Base-by-base conservation (phyloP, 1,140 invertebrate genomes). In the Drosophila busckii region DNA sequence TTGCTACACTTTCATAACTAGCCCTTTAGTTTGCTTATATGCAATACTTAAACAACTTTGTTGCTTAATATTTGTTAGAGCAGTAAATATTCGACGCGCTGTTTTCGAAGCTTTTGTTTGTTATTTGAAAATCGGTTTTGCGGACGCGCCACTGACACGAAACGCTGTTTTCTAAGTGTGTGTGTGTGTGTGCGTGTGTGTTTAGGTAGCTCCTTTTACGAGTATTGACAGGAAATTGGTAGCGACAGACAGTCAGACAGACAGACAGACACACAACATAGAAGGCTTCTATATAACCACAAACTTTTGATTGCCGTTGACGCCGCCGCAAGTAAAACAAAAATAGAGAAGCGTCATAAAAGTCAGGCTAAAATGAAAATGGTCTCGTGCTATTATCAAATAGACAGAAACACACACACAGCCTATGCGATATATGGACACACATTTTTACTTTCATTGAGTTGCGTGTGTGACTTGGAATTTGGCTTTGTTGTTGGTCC, bases 181-280 rank as follows among this genome's bases (percentile, higher is more conserved):
- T 56, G 13, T 12, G 16, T 17, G n/a, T 25, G 10, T 45, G 4
- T 8, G 23, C n/a, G 17, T 12, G 38, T 37, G 28, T 0, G 12
- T 34, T 7, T 13, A 42, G 31, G 46, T 35, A 35, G 69, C 23
- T 44, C 44, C 52, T 31, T 67, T 71, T 34, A 55, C 44, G 70
- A 48, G 62, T 80, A 76, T 76, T 67, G 71, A 76, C 71, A 76
- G 71, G 73, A 71, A 80, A 78, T 80, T 78, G 71, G 71, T 55
- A 80, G 52, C 68, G 71, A 58, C 49, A 61, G 62, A 53, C 62
- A 65, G 62, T 16, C 62, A 49, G 40, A 53, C 49, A 60, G 71
- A 58, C 49, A 61, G 62, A 53, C 62, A 65, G 62, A 17, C 62
- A 49, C 32, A 53, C 49, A 60, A n/a, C n/a, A 45, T 60, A 60